These are phyloP conservation scores for Zalophus californianus DNA, from an alignment of 2,797 vertebrate genomes.

Conservation along the genomic window DNA sequence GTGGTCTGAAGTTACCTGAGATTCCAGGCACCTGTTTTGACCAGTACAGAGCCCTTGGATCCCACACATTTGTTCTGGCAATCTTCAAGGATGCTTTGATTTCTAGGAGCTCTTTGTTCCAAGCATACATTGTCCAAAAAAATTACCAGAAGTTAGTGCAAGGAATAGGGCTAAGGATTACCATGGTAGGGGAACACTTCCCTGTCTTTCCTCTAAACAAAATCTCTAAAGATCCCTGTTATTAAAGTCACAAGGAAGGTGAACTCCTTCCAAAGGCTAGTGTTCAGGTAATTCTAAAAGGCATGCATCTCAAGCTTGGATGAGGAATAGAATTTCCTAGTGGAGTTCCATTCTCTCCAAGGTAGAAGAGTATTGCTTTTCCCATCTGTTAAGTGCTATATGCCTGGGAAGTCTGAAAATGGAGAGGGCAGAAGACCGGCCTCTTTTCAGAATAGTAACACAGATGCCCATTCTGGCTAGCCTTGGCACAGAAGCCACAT, in stretches of 20 bases:
- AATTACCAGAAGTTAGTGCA: conserved; percentile 33
- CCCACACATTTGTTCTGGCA: neutral
- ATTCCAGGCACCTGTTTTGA: neutral
- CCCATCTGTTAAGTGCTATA: neutral
- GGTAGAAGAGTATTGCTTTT: neutral
- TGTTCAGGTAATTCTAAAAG: neutral
- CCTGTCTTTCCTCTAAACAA: conserved; percentile 35
- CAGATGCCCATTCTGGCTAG: neutral
- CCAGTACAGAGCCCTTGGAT: neutral
- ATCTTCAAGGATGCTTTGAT: conserved; percentile 16
- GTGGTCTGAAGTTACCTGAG: neutral
- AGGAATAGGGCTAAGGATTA: neutral
- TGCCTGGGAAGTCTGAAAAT: neutral
- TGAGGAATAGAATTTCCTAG: neutral
- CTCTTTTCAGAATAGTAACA: neutral
- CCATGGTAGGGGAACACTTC: neutral
- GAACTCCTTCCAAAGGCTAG: neutral
- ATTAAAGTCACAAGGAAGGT: neutral
- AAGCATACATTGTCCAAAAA: conserved; percentile 11
- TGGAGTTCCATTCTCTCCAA: neutral
- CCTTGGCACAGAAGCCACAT: neutral
- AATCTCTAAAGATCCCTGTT: neutral
- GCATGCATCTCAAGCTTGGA: neutral
- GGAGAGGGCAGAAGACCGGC: neutral
- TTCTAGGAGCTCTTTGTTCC: conserved; percentile 5